Evolutionary conservation across 1,140 invertebrate genomes (phyloP).

Genomic region (Lasioglossum albipes): DNA sequence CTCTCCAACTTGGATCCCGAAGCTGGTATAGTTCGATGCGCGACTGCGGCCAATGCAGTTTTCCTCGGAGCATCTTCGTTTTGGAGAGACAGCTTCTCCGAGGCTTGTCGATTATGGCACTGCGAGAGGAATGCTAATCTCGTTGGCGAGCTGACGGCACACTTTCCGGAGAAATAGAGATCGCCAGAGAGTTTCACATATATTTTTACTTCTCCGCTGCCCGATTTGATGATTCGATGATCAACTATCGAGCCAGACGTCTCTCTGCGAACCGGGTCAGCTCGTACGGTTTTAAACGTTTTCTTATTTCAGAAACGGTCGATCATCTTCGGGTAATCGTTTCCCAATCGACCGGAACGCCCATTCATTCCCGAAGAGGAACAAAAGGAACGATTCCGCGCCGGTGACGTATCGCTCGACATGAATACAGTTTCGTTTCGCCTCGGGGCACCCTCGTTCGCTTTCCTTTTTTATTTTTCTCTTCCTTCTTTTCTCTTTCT

Average conservation of each 20-base stretch:
- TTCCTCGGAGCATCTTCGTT: too few species aligned
- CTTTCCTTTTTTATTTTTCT: background rate
- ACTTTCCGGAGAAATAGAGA: too few species aligned
- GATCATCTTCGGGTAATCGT: conserved; percentile 17
- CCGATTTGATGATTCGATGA: too few species aligned
- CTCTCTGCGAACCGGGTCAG: background rate
- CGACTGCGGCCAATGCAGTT: too few species aligned
- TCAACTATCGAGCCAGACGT: background rate
- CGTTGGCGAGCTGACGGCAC: too few species aligned
- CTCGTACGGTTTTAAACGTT: background rate
- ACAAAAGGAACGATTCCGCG: background rate
- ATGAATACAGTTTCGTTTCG: background rate
- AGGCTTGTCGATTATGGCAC: too few species aligned
- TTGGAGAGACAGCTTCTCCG: too few species aligned
- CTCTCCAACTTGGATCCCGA: too few species aligned
- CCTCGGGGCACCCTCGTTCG: background rate
- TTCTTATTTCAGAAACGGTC: background rate
- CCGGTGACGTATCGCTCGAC: background rate
- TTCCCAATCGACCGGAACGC: conserved; percentile 6
- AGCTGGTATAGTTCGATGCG: background rate
- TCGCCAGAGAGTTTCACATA: too few species aligned
- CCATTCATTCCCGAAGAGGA: background rate
- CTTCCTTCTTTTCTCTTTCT: too few species aligned
- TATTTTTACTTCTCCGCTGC: too few species aligned
- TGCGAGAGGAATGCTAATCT: too few species aligned